Base-by-base conservation (phyloP, 2,888 invertebrate species). In the Ditula angustiorana region DNA sequence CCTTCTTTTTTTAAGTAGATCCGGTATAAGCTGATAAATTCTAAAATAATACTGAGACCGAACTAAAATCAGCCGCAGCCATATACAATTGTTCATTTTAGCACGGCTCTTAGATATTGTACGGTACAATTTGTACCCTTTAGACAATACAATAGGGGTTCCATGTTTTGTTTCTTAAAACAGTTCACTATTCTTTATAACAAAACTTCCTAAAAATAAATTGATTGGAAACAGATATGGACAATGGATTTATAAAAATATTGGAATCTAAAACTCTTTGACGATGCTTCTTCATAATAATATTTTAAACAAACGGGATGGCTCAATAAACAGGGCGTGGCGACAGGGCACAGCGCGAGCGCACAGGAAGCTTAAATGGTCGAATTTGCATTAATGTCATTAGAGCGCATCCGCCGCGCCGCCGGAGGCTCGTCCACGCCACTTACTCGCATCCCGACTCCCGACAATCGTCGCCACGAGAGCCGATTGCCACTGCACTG, bases 361-460 rank as follows among this genome's bases (percentile, higher is more conserved):
- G 79, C 73, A 79, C 87, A 87, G 90, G 90, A 90, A 87, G 80
- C 80, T 77, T 67, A 76, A 86, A 88, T 86, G 85, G 82, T 81
- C 85, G 80, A 35, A 56, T 56, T 56, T 56, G 55, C 55, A 56
- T 56, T 56, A 26, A 56, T 56, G 78, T 81, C 79, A 80, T 77
- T 76, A 73, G 21, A 30, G 13, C 71, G 75, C 71, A 41, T 56
- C 55, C 55, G 55, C 1, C 19, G 24, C 33, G 55, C 2, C 28
- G 16, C 19, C n/a, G 23, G n/a, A n/a, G 5, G 41, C 19, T n/a
- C 16, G 16, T 26, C 49, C 49, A 19, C 13, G 28, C 49, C 49
- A 28, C 49, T 47, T 47, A 13, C 16, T 37, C n/a, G n/a, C n/a
- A n/a, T n/a, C n/a, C n/a, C n/a, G n/a, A n/a, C n/a, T n/a, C n/a